A percentile compares a stretch with the other conserved stretches of the same genome.
phyloP scores from a whole-genome alignment of 2,888 invertebrate species.

The Trilocha varians region DNA sequence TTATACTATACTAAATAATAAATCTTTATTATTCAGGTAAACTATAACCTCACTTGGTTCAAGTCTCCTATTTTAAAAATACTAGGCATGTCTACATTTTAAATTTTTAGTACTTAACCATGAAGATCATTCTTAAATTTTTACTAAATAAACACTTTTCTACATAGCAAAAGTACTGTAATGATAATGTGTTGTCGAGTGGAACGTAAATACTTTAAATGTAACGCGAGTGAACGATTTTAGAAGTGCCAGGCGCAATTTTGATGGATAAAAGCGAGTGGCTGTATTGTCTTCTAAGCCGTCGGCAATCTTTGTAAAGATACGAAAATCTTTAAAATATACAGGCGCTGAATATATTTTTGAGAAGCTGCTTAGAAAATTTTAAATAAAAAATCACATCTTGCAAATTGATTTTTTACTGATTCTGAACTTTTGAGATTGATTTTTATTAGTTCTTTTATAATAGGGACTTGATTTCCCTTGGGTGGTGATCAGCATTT shows the following conservation, averaged over 20 bases:
- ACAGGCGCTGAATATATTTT: background rate
- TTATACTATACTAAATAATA: no score
- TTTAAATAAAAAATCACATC: background rate
- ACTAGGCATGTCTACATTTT: no score
- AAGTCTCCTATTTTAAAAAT: background rate
- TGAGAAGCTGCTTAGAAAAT: no score
- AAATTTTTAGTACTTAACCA: no score
- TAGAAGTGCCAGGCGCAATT: conserved; percentile 30
- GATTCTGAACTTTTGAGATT: background rate
- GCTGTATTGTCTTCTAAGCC: background rate
- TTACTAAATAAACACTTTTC: no score
- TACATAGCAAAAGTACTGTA: background rate
- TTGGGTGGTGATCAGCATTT: no score
- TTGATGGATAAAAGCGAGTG: conserved; percentile 27
- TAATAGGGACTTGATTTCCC: background rate
- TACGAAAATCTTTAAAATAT: background rate
- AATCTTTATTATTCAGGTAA: no score
- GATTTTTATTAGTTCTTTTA: background rate
- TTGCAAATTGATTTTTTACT: background rate
- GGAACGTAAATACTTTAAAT: conserved; percentile 29
- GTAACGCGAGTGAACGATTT: conserved; percentile 34
- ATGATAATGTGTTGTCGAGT: conserved; percentile 11
- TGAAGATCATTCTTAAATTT: no score
- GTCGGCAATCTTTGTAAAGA: background rate
- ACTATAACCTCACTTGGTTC: no score